Evolutionary conservation across 2,888 invertebrate genomes (phyloP).

Genomic region (Lapara coniferarum): DNA sequence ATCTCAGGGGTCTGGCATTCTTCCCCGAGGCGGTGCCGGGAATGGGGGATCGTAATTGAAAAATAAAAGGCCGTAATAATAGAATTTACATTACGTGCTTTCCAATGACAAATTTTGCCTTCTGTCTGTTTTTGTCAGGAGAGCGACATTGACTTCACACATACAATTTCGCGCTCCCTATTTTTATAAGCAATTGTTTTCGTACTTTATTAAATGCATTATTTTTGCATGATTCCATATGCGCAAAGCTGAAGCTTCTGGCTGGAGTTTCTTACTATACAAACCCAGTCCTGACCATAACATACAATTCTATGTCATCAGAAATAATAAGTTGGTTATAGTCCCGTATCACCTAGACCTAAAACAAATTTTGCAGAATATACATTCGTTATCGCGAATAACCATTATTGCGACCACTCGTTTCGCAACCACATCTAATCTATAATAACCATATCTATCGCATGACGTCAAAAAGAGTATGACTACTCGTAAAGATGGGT

Average conservation of each 20-base stretch:
- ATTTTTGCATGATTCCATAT: background rate
- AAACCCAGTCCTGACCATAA: too few species aligned
- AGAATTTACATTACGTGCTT: slow-evolving; percentile 82
- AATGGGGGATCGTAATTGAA: slow-evolving; percentile 78
- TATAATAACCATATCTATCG: too few species aligned
- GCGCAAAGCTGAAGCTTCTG: too few species aligned
- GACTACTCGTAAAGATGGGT: too few species aligned
- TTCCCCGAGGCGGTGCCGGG: slow-evolving; percentile 73
- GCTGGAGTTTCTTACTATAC: too few species aligned
- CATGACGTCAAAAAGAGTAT: too few species aligned
- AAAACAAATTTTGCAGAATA: background rate
- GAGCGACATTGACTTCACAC: slow-evolving; percentile 66
- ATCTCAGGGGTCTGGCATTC: slow-evolving; percentile 59
- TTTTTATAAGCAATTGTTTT: slow-evolving; percentile 22
- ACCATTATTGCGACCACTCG: too few species aligned
- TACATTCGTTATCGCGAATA: too few species aligned
- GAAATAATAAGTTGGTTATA: too few species aligned
- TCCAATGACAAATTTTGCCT: slow-evolving; percentile 78
- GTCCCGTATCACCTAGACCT: too few species aligned
- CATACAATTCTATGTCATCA: too few species aligned
- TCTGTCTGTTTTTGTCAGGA: slow-evolving; percentile 78
- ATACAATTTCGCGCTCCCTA: slow-evolving; percentile 51
- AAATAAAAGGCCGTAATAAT: slow-evolving; percentile 83
- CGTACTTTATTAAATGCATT: slow-evolving; percentile 7
- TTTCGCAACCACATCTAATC: too few species aligned